phyloP scores from a whole-genome alignment of 2,113 vertebrate genomes.

The Cyanoderma ruficeps region DNA sequence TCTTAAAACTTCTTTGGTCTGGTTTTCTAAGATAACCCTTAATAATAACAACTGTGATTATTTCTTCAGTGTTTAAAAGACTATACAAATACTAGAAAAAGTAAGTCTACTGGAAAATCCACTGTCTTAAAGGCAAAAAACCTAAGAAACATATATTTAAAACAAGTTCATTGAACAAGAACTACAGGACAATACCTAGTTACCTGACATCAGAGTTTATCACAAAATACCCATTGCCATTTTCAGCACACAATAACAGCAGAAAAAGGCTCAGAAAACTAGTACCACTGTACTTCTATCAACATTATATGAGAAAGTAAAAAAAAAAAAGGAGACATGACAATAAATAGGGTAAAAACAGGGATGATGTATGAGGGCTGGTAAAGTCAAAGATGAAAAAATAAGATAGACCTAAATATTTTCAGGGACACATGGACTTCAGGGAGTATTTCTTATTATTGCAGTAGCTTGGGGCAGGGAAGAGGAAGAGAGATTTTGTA shows the following conservation, averaged over 20 bases:
- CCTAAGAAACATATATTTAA: neutral
- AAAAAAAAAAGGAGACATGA: neutral
- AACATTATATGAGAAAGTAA: neutral
- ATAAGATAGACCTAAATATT: neutral
- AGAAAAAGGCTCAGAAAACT: neutral
- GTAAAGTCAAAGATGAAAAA: neutral
- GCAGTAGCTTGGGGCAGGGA: neutral
- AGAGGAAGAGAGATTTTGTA: neutral
- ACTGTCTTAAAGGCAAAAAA: neutral
- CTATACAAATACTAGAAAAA: neutral
- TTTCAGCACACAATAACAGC: neutral
- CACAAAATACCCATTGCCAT: neutral
- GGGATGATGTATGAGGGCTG: neutral
- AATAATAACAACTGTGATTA: neutral
- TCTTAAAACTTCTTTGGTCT: neutral
- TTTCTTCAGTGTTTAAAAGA: neutral
- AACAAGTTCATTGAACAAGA: neutral
- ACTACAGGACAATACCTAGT: fast-evolving
- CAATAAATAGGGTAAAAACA: neutral
- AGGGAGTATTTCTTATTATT: neutral
- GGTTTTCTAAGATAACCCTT: neutral
- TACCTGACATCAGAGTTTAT: neutral
- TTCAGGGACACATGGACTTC: neutral
- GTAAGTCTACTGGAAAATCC: neutral
- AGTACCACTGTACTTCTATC: neutral